Conservation (phyloP, 2,888 invertebrate species). For the Ennomos quercinarius region DNA sequence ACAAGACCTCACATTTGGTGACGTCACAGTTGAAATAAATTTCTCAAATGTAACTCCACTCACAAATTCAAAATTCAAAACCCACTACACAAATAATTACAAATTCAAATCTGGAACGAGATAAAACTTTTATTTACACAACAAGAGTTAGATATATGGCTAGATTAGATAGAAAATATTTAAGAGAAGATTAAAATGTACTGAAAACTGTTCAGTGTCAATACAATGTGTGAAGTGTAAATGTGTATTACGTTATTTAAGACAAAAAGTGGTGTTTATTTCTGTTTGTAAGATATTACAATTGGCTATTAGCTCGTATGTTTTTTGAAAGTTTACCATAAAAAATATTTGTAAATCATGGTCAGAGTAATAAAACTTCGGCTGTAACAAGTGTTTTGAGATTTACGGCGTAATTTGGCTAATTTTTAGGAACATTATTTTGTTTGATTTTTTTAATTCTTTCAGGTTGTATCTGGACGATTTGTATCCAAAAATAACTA, state of each 20-base stretch:
- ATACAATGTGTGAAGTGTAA: constrained; percentile 28
- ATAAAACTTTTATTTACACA: constrained; percentile 83
- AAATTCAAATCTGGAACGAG: constrained; percentile 81
- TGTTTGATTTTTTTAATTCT: too few species aligned
- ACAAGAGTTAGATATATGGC: constrained; percentile 79
- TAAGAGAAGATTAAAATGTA: constrained; percentile 80
- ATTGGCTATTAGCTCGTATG: too few species aligned
- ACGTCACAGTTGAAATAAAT: constrained; percentile 50
- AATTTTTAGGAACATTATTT: too few species aligned
- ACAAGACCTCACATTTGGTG: constrained; percentile 73
- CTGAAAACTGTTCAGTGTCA: constrained; percentile 60
- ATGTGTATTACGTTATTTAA: constrained; percentile 6
- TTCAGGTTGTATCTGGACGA: too few species aligned
- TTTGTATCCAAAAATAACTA: too few species aligned
- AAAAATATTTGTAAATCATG: too few species aligned
- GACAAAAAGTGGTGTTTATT: neutral
- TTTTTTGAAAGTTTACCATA: too few species aligned
- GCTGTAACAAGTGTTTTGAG: too few species aligned
- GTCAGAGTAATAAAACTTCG: too few species aligned
- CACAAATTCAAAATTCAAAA: constrained; percentile 76
- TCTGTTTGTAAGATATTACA: constrained; percentile 1
- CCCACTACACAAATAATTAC: constrained; percentile 82
- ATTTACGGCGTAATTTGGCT: too few species aligned
- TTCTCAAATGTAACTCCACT: constrained; percentile 67
- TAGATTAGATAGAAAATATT: constrained; percentile 84